Evolutionary conservation across 1,140 invertebrate genomes (phyloP).

Genomic region (Apis mellifera): Amel_HAv3.1 CM009931.2:1297501-1298000

Average conservation of each 20-base stretch:
- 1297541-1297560: not conserved
- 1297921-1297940: too few relatives aligned
- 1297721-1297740: conserved; percentile 28
- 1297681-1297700: conserved; percentile 18
- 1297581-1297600: conserved; percentile 9
- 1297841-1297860: not conserved
- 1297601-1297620: conserved; percentile 38
- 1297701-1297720: conserved; percentile 29
- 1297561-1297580: not conserved
- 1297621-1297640: conserved; percentile 9
- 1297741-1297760: not conserved
- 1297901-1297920: not conserved
- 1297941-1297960: too few relatives aligned
- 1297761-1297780: not conserved
- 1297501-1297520: not conserved
- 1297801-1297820: conserved; percentile 6
- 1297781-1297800: too few relatives aligned
- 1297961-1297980: too few relatives aligned
- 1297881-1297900: not conserved
- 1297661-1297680: conserved; percentile 43
- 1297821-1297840: conserved; percentile 30
- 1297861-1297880: not conserved
- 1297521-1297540: too few relatives aligned
- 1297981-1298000: too few relatives aligned
- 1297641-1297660: conserved; percentile 32